phyloP scores from a whole-genome alignment of 2,797 vertebrate genomes.

The Borostomias antarcticus region DNA sequence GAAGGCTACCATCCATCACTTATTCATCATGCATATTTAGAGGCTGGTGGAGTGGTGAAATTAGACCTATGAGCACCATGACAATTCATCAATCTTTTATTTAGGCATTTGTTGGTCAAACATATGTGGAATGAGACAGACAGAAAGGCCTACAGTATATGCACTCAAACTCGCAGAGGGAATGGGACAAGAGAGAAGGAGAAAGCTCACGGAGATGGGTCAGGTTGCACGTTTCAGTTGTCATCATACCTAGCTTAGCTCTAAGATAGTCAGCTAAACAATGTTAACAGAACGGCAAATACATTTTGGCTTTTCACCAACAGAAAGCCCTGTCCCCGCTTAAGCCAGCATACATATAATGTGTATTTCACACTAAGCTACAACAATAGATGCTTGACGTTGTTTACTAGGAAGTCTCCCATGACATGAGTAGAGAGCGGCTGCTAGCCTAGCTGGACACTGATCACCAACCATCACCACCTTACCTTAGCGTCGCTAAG shows the following conservation, averaged over 20 bases:
- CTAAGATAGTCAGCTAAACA: too few relatives aligned
- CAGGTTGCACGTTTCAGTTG: not conserved
- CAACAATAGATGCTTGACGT: too few relatives aligned
- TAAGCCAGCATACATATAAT: too few relatives aligned
- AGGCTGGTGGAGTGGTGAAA: conserved; percentile 27
- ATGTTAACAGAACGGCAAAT: too few relatives aligned
- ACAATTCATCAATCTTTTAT: conserved; percentile 63
- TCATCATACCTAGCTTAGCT: not conserved
- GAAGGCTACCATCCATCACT: too few relatives aligned
- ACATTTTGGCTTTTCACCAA: too few relatives aligned
- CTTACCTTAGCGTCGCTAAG: conserved; percentile 92
- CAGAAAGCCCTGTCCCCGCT: too few relatives aligned
- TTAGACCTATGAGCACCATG: conserved; percentile 49
- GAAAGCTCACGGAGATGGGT: too few relatives aligned
- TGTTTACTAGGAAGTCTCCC: too few relatives aligned
- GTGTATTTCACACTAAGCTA: too few relatives aligned
- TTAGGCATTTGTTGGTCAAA: conserved; percentile 10
- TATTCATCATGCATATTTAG: conserved; percentile 5
- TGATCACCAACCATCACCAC: not conserved
- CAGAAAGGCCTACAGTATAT: not conserved
- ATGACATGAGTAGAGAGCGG: too few relatives aligned
- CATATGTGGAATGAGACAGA: conserved; percentile 35
- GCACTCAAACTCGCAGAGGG: not conserved
- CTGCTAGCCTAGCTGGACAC: not conserved
- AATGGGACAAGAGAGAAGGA: too few relatives aligned